Conservation (phyloP, 2,888 invertebrate species). For the Mystacides longicornis region DNA sequence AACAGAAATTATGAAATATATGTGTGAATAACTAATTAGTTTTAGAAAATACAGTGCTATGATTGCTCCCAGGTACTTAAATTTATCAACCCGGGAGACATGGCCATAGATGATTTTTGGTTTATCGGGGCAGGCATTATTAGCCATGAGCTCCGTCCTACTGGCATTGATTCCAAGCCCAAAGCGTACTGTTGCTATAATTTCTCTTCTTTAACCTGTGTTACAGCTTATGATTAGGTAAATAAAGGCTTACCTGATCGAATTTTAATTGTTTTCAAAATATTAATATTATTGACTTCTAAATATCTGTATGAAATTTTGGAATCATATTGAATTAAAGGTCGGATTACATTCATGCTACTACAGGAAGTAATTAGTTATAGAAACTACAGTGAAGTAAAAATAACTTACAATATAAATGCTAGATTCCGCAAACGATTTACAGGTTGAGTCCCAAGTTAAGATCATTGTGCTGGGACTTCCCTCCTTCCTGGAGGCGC, state of each 20-base stretch:
- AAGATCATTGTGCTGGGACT: conserved; percentile 49
- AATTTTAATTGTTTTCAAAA: not conserved
- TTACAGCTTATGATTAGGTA: not conserved
- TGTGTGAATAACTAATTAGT: no score
- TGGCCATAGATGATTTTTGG: no score
- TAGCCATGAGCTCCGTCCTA: no score
- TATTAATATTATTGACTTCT: not conserved
- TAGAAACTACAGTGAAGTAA: not conserved
- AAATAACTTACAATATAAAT: conserved; percentile 53
- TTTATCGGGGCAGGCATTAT: no score
- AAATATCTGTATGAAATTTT: not conserved
- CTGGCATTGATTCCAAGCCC: no score
- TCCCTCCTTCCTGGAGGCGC: conserved; percentile 37
- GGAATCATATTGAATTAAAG: not conserved
- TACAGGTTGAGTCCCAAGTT: conserved; percentile 67
- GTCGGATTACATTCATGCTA: not conserved
- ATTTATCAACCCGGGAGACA: no score
- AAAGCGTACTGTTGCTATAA: no score
- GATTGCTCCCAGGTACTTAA: no score
- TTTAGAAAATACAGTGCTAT: no score
- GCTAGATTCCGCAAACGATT: conserved; percentile 38
- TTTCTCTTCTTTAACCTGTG: no score
- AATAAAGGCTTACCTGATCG: not conserved
- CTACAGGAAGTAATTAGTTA: not conserved
- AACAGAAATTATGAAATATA: conserved; percentile 24